These are phyloP conservation scores for Psittacula echo DNA, from an alignment of 2,797 vertebrate genomes.

Conservation along the genomic window DNA sequence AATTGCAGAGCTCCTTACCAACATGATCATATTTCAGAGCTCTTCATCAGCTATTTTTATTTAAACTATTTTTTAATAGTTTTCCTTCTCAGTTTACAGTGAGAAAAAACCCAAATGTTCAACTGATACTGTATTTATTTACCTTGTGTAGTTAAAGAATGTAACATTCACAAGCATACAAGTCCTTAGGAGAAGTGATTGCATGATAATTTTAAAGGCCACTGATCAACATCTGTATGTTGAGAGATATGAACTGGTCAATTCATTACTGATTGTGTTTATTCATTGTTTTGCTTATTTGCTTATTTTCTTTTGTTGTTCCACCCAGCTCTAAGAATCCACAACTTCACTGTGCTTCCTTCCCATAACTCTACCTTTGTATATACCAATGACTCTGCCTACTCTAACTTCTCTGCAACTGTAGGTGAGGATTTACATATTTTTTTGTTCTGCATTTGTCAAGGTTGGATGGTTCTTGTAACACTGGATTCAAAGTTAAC, in stretches of 20 bases:
- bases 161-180: accelerated
- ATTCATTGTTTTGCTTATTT: conserved; percentile 79
- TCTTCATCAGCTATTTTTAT: not conserved
- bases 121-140: not conserved
- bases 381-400: conserved; percentile 98
- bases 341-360: conserved; percentile 97
- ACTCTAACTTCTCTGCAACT: conserved; percentile 97
- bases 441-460: conserved; percentile 22
- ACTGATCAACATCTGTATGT: not conserved
- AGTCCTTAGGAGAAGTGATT: not conserved
- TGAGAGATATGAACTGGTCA: conserved; percentile 72
- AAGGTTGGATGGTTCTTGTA: not conserved
- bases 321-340: conserved; percentile 92
- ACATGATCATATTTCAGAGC: not conserved
- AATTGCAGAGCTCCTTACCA: not conserved
- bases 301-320: conserved; percentile 77
- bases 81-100: not conserved
- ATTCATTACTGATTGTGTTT: conserved; percentile 42
- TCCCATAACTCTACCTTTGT: conserved; percentile 96
- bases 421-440: conserved; percentile 91
- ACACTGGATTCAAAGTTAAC: not conserved
- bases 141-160: not conserved
- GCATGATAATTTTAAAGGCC: not conserved
- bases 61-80: not conserved
- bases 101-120: accelerated